Evolutionary conservation across 2,113 vertebrate genomes (phyloP).

Genomic region (Salvelinus alpinus): DNA sequence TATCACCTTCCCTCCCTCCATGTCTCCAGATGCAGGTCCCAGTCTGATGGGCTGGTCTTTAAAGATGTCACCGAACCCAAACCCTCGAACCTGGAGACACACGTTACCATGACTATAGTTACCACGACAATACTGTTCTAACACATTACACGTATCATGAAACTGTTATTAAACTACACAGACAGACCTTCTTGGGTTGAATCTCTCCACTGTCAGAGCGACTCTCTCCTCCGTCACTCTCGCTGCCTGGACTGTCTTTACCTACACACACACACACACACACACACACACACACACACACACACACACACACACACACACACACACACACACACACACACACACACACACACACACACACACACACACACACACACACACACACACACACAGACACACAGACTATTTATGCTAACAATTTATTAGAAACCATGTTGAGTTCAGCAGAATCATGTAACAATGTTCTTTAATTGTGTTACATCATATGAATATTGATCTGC

Average conservation of each 20-base stretch:
- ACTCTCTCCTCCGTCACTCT: slow-evolving; percentile 92
- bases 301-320: no score
- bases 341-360: no score
- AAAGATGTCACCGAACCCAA: slow-evolving; percentile 98
- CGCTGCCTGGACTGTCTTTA: slow-evolving; percentile 91
- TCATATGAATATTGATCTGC: neutral
- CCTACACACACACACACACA: slow-evolving; percentile 66
- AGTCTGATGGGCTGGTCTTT: slow-evolving; percentile 97
- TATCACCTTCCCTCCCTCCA: slow-evolving; percentile 89
- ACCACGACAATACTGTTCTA: neutral
- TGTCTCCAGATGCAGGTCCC: slow-evolving; percentile 89
- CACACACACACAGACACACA: no score
- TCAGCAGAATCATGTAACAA: no score
- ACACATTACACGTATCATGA: no score
- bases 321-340: slow-evolving; percentile 1
- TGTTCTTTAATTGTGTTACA: no score
- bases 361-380: slow-evolving; percentile 2
- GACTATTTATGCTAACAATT: slow-evolving; percentile 5
- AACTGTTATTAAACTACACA: neutral
- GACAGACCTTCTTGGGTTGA: slow-evolving; percentile 86
- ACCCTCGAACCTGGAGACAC: slow-evolving; percentile 79
- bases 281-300: no score
- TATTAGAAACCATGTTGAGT: no score
- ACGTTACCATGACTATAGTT: neutral
- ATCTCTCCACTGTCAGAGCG: slow-evolving; percentile 89